phyloP scores from a whole-genome alignment of 2,113 vertebrate species.

The Hiodon tergisus region DNA sequence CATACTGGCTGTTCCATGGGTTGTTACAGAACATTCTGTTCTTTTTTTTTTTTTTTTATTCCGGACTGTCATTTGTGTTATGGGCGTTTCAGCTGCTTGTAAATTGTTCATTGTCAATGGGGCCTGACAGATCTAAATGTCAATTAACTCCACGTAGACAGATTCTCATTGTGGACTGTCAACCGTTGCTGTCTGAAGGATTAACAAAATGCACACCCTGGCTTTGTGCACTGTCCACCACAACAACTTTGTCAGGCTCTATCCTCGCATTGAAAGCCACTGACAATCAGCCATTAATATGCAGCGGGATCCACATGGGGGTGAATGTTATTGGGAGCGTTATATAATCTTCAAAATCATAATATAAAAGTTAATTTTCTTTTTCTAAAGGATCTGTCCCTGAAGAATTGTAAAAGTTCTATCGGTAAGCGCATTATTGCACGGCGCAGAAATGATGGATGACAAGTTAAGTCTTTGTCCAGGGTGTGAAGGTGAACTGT shows the following conservation, averaged over 20 bases:
- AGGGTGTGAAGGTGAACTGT: slow-evolving; percentile 99
- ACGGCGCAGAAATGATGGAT: slow-evolving; percentile 75
- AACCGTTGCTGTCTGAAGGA: slow-evolving; percentile 49
- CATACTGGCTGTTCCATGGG: background rate
- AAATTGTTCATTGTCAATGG: slow-evolving; percentile 27
- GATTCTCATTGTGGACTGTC: slow-evolving; percentile 51
- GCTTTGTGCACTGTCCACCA: slow-evolving; percentile 46
- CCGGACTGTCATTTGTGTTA: background rate
- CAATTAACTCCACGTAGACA: slow-evolving; percentile 54
- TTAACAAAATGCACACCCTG: slow-evolving; percentile 50
- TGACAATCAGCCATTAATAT: slow-evolving; percentile 58
- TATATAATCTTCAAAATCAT: slow-evolving; percentile 6
- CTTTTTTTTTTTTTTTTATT: background rate
- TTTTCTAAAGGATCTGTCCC: slow-evolving; percentile 36
- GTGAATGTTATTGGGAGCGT: slow-evolving; percentile 7
- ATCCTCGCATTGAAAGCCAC: slow-evolving; percentile 47
- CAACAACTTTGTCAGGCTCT: slow-evolving; percentile 58
- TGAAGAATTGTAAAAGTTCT: slow-evolving; percentile 47
- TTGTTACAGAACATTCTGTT: no score
- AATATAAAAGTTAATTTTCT: background rate
- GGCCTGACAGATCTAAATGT: slow-evolving; percentile 53
- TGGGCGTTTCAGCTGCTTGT: background rate
- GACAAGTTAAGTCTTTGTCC: slow-evolving; percentile 99
- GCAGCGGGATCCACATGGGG: slow-evolving; percentile 20
- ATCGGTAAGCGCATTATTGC: slow-evolving; percentile 55